Evolutionary conservation across 2,888 invertebrate genomes (phyloP).

Genomic region (Lepidonotus clava): DNA sequence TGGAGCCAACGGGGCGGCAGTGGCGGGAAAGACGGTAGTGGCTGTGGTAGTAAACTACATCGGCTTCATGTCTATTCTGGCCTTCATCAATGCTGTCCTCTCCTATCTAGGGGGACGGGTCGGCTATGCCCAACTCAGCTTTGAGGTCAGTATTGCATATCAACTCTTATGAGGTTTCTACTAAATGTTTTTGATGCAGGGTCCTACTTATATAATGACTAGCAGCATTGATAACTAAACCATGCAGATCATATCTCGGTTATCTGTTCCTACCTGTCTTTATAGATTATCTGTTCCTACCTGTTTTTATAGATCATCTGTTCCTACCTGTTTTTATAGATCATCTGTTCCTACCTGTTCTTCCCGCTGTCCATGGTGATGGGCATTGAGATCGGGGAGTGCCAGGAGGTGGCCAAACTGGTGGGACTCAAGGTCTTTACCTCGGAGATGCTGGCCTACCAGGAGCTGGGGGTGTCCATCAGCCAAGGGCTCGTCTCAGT

Average conservation of each 20-base stretch:
- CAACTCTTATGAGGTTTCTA: too few relatives aligned
- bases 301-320: slow-evolving; percentile 14
- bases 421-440: slow-evolving; percentile 65
- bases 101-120: slow-evolving; percentile 64
- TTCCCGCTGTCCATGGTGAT: slow-evolving; percentile 64
- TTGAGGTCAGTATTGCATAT: slow-evolving; percentile 66
- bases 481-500: slow-evolving; percentile 28
- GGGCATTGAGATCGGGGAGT: slow-evolving; percentile 63
- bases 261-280: neutral
- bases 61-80: slow-evolving; percentile 65
- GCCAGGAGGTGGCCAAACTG: slow-evolving; percentile 64
- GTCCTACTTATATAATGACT: too few relatives aligned
- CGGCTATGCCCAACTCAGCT: slow-evolving; percentile 62
- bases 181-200: too few relatives aligned
- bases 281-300: neutral
- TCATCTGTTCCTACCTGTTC: slow-evolving; percentile 66
- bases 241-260: neutral
- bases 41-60: slow-evolving; percentile 66
- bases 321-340: slow-evolving; percentile 49
- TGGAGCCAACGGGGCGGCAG: slow-evolving; percentile 64
- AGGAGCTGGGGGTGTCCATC: slow-evolving; percentile 55
- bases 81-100: slow-evolving; percentile 65
- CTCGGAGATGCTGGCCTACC: slow-evolving; percentile 65
- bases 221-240: too few relatives aligned
- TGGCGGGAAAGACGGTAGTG: slow-evolving; percentile 64